phyloP scores from a whole-genome alignment of 2,888 invertebrate species.

The Miltochrista miniata region DNA sequence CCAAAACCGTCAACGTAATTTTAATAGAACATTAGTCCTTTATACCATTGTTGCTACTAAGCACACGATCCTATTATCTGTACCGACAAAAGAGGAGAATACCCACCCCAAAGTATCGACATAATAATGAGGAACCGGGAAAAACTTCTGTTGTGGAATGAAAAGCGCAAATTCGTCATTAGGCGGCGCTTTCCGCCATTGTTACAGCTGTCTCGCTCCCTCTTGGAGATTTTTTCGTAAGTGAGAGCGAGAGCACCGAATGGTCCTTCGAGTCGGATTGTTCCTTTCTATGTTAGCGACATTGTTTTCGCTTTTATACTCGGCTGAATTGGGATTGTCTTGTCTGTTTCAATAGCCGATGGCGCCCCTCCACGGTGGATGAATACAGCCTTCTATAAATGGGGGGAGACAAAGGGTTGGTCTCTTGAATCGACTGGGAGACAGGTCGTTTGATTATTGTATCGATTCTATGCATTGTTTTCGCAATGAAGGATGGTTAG shows the following conservation, averaged over 20 bases:
- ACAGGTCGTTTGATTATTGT: slow-evolving; percentile 83
- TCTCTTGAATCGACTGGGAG: slow-evolving; percentile 81
- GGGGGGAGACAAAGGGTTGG: slow-evolving; percentile 82
- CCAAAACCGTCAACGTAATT: slow-evolving; percentile 32
- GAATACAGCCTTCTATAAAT: slow-evolving; percentile 80
- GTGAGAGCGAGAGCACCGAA: slow-evolving; percentile 65
- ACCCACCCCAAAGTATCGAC: slow-evolving; percentile 78
- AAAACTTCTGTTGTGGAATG: slow-evolving; percentile 84
- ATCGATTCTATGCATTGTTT: slow-evolving; percentile 79
- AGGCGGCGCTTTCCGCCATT: slow-evolving; percentile 82
- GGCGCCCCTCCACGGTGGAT: slow-evolving; percentile 81
- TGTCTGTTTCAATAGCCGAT: slow-evolving; percentile 80
- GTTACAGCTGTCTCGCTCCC: slow-evolving; percentile 63
- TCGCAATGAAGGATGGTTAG: slow-evolving; percentile 78
- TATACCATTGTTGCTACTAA: slow-evolving; percentile 59
- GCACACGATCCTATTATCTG: slow-evolving; percentile 74
- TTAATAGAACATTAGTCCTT: slow-evolving; percentile 50
- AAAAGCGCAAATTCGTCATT: slow-evolving; percentile 85
- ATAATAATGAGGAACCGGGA: slow-evolving; percentile 82
- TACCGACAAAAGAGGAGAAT: slow-evolving; percentile 65
- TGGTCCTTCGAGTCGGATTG: slow-evolving; percentile 80
- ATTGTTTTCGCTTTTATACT: slow-evolving; percentile 83
- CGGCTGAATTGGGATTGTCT: slow-evolving; percentile 83
- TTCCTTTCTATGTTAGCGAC: slow-evolving; percentile 83
- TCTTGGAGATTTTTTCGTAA: slow-evolving; percentile 30